These are phyloP conservation scores for Ploceus nigricollis DNA, from an alignment of 2,113 vertebrate species.

Conservation along the genomic window DNA sequence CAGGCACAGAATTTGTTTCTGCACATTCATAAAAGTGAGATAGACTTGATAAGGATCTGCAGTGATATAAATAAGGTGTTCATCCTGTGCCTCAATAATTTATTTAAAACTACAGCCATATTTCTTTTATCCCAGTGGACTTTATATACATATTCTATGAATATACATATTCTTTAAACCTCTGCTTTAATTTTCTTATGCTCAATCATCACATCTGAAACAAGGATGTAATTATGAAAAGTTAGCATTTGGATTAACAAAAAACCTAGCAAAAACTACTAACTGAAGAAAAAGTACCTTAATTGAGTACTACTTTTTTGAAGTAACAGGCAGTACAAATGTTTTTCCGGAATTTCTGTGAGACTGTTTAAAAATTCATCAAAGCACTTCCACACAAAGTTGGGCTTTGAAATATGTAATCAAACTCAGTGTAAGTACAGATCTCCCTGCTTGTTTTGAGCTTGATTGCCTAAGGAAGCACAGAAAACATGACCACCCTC, in stretches of 20 bases:
- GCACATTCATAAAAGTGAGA: not conserved
- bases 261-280: not conserved
- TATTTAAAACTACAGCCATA: not conserved
- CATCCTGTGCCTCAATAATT: not conserved
- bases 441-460: not conserved
- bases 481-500: not conserved
- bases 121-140: not conserved
- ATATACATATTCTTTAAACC: not conserved
- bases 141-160: not conserved
- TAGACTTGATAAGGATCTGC: not conserved
- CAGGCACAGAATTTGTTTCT: not conserved
- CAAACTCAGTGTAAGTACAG: not conserved
- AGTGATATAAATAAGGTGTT: not conserved
- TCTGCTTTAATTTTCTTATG: not conserved
- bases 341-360: not conserved
- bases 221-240: not conserved
- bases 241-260: not conserved
- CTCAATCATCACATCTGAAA: not conserved
- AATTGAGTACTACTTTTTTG: not conserved
- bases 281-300: not conserved
- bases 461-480: not conserved
- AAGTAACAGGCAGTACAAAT: not conserved
- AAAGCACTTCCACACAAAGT: not conserved
- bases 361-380: slow-evolving; percentile 41
- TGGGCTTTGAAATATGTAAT: not conserved